Conservation (phyloP, 1,140 invertebrate genomes). For the Octopus bimaculoides region DNA sequence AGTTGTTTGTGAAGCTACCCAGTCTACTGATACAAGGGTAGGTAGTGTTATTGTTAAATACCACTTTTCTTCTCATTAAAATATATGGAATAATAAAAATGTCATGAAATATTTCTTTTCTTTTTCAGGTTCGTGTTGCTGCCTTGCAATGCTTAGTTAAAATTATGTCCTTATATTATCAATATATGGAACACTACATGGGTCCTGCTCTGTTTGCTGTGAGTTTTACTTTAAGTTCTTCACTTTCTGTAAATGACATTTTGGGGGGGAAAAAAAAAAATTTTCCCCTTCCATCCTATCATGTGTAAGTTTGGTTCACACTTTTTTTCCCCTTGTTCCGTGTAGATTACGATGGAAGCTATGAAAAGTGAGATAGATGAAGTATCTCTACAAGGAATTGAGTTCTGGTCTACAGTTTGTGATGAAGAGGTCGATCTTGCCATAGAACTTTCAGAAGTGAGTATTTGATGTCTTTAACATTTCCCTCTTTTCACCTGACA, state of each 20-base stretch:
- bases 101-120: not conserved
- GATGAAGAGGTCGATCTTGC: slow-evolving; percentile 98
- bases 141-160: slow-evolving; percentile 98
- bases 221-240: slow-evolving; percentile 45
- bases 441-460: slow-evolving; percentile 85
- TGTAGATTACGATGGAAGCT: slow-evolving; percentile 91
- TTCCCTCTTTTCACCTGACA: too few species aligned
- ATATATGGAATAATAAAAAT: not conserved
- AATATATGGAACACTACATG: slow-evolving; percentile 99
- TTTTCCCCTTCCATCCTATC: not conserved
- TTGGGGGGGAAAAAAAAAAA: not conserved
- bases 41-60: slow-evolving; percentile 4
- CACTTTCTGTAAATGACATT: not conserved
- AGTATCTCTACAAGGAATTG: slow-evolving; percentile 96
- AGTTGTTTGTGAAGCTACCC: slow-evolving; percentile 85
- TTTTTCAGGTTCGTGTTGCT: slow-evolving; percentile 70
- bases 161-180: slow-evolving; percentile 98
- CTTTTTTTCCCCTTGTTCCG: slow-evolving; percentile 19
- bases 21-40: slow-evolving; percentile 72
- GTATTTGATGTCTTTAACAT: not conserved
- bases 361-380: slow-evolving; percentile 98
- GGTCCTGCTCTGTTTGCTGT: slow-evolving; percentile 93
- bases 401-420: slow-evolving; percentile 99
- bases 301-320: not conserved
- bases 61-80: too few species aligned